Evolutionary conservation across 2,888 invertebrate genomes (phyloP).

Genomic region (Helobdella robusta): DNA sequence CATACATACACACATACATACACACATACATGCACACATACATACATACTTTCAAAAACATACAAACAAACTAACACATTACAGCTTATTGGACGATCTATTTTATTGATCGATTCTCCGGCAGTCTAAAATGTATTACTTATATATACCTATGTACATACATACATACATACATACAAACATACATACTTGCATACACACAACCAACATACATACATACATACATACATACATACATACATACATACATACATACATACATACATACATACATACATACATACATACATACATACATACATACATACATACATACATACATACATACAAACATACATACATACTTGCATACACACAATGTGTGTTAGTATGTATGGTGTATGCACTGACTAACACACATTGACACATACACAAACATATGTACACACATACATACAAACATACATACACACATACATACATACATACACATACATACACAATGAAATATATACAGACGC

Average conservation of each 20-base stretch:
- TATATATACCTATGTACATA: background rate
- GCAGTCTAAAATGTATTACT: too few relatives aligned
- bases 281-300: background rate
- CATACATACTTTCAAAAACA: too few relatives aligned
- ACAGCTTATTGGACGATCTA: constrained; percentile 8
- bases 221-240: background rate
- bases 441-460: constrained; percentile 13
- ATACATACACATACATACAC: constrained; percentile 5
- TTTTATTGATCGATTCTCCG: constrained; percentile 12
- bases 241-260: background rate
- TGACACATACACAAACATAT: constrained; percentile 1
- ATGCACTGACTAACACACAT: background rate
- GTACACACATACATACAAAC: constrained; percentile 15
- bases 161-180: constrained; percentile 1
- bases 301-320: background rate
- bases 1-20: too few relatives aligned
- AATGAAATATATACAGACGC: background rate
- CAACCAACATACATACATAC: background rate
- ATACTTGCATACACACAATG: background rate
- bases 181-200: background rate
- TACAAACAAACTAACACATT: too few relatives aligned
- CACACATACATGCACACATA: too few relatives aligned
- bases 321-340: constrained; percentile 4
- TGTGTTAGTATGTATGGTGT: background rate
- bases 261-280: constrained; percentile 4